Evolutionary conservation across 2,797 vertebrate species (phyloP), one percentile per base, ranked within the genome.

Genomic region (Halcyon leucocephala): DNA sequence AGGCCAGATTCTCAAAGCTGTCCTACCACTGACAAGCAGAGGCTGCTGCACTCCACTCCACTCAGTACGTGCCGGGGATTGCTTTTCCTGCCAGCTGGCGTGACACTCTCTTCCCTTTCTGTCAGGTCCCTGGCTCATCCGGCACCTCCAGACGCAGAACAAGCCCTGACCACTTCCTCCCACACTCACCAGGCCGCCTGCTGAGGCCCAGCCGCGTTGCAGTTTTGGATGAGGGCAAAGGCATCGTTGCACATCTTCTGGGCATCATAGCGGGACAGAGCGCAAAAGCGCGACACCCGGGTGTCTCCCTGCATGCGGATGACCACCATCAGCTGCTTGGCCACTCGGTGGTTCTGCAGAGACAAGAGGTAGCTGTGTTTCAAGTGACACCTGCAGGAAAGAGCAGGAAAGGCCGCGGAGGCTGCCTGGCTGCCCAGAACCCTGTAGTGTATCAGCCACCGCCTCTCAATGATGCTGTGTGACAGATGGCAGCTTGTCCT

Each of bases 141-240:
- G 86, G 17, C 35, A 67, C 25, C 52, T 71, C 66, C 21, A 2
- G 4, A n/a, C 69, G 42, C 64, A 89, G 48, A 93, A 58, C 21
- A 25, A 41, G 25, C n/a, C 66, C 67, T 35, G 24, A 74, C 66
- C 12, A 0, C 35, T 12, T 55, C 57, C 33, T 46, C 41, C 25
- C 51, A 26, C 60, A 93, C 98, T 98, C 97, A 99, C 99, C 99
- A 99, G 25, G 99, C 98, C 6, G 98, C 98, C 94, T 99, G 99
- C 52, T 99, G 99, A 95, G 96, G 97, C 71, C 98, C 99, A 37
- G 99, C 99, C 21, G 92, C 60, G 85, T 99, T 99, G 86, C 98
- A 99, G 96, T 98, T 99, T 94, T 98, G 99, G 94, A 99, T 99
- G 65, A 99, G 97, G 64, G 98, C 97, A 76, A 99, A 99, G 76